These are phyloP conservation scores for Cyprinodon diabolis DNA, from an alignment of 2,797 vertebrate species.

Conservation along the genomic window DNA sequence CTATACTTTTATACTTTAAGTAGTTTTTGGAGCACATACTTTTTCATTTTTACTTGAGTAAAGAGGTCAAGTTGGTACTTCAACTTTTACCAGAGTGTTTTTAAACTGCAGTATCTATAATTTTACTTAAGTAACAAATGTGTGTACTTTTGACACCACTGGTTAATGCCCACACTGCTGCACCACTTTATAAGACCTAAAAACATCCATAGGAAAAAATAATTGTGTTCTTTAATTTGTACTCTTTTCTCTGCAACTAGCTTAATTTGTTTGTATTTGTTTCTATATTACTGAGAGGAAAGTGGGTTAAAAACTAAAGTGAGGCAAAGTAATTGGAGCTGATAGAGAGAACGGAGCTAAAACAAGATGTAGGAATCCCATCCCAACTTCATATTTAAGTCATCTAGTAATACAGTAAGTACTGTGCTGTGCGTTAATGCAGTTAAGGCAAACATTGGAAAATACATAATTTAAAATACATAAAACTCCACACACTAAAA, in stretches of 20 bases:
- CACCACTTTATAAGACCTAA: no score
- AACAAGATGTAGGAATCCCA: background rate
- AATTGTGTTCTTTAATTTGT: no score
- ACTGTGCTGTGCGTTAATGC: background rate
- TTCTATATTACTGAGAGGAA: background rate
- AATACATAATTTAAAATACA: slow-evolving; percentile 49
- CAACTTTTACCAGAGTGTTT: no score
- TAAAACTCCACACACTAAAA: slow-evolving; percentile 41
- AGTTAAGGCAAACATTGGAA: slow-evolving; percentile 47
- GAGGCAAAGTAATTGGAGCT: background rate
- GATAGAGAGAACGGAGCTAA: background rate
- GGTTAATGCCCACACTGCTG: no score
- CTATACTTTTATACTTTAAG: no score
- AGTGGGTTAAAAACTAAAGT: background rate
- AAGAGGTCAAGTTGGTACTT: no score
- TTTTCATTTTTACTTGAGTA: no score
- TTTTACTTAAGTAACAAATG: no score
- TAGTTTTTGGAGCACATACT: no score
- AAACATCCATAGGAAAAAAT: no score
- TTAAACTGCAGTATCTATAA: no score
- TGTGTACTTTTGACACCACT: no score
- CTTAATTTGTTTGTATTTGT: background rate
- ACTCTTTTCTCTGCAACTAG: background rate
- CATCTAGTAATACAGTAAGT: slow-evolving; percentile 2
- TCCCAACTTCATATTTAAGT: background rate